phyloP scores from a whole-genome alignment of 2,113 vertebrate species.

The Petaurus breviceps region DNA sequence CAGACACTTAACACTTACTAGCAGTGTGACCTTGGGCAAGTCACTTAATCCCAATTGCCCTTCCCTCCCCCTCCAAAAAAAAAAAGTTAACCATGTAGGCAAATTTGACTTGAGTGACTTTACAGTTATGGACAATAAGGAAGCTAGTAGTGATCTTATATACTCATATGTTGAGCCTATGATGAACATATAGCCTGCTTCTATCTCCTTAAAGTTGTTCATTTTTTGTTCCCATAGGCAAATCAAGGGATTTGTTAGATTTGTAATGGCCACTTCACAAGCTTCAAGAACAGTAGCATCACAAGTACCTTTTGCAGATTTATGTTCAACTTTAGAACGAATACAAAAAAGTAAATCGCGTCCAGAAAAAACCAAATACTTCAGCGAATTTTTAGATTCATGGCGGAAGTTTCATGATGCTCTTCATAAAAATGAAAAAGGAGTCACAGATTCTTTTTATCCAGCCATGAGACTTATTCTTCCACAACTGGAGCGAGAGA shows the following conservation, averaged over 20 bases:
- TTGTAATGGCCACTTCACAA: constrained; percentile 73
- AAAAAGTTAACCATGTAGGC: background rate
- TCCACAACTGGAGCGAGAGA: constrained; percentile 93
- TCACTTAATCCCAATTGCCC: too few species aligned
- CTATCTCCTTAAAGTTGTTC: background rate
- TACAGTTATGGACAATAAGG: background rate
- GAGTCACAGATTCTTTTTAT: constrained; percentile 94
- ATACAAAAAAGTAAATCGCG: constrained; percentile 92
- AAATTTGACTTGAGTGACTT: background rate
- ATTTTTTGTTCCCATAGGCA: constrained; percentile 59
- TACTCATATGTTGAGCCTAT: background rate
- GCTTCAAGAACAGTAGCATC: constrained; percentile 87
- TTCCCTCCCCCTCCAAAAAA: background rate
- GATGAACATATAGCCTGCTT: background rate
- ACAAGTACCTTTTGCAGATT: constrained; percentile 92
- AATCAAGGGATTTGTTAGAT: constrained; percentile 71
- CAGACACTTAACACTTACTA: too few species aligned
- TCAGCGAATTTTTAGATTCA: constrained; percentile 92
- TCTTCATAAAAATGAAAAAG: constrained; percentile 90
- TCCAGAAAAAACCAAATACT: constrained; percentile 90
- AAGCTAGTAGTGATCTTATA: background rate
- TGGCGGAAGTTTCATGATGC: constrained; percentile 95
- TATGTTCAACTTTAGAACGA: constrained; percentile 93
- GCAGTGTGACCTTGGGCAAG: too few species aligned
- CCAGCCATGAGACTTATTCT: constrained; percentile 96